phyloP scores from a whole-genome alignment of 2,888 invertebrate species.

The Brachycybe producta region DNA sequence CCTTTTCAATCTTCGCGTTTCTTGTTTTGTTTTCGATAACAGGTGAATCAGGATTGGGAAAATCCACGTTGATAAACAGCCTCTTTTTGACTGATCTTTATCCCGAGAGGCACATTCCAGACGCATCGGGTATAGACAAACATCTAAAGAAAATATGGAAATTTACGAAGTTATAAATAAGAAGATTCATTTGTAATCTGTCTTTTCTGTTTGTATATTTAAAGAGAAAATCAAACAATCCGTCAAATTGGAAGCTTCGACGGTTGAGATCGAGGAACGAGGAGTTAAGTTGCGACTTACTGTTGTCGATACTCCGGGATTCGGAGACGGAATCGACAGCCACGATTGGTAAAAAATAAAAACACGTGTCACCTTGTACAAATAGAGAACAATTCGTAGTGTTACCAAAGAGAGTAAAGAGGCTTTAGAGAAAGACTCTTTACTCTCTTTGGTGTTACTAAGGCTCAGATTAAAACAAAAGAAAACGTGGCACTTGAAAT shows the following conservation, averaged over 20 bases:
- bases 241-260: slow-evolving; percentile 84
- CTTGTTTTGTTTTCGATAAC: slow-evolving; percentile 18
- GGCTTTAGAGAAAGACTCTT: neutral
- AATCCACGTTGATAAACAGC: slow-evolving; percentile 90
- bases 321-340: slow-evolving; percentile 88
- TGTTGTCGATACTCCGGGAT: slow-evolving; percentile 81
- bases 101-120: slow-evolving; percentile 77
- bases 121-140: slow-evolving; percentile 55
- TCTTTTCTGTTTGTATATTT: slow-evolving; percentile 22
- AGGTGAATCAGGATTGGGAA: slow-evolving; percentile 77
- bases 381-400: neutral
- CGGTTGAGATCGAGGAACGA: slow-evolving; percentile 90
- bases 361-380: neutral
- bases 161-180: neutral
- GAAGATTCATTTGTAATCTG: neutral
- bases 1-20: neutral
- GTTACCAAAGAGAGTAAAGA: too few species aligned
- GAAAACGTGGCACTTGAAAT: too few species aligned
- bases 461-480: too few species aligned
- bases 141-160: neutral
- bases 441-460: too few species aligned
- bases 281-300: slow-evolving; percentile 86
- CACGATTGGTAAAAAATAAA: slow-evolving; percentile 48
- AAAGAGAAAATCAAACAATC: slow-evolving; percentile 66
- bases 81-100: slow-evolving; percentile 88